phyloP scores from a whole-genome alignment of 2,888 invertebrate species.

The Prenolepis imparis region DNA sequence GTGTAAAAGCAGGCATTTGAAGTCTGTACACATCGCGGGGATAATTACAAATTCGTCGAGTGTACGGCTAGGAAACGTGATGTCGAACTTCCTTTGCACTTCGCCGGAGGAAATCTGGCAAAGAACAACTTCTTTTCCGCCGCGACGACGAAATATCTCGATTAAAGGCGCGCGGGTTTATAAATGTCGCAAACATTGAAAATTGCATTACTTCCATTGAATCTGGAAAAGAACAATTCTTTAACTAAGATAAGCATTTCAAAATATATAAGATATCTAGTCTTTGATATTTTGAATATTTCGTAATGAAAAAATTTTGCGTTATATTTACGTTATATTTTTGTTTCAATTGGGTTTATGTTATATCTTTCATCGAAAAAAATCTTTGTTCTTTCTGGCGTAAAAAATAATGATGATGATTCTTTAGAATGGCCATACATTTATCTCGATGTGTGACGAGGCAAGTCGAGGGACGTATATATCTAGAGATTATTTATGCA shows the following conservation, averaged over 20 bases:
- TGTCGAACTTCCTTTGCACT: conserved; percentile 31
- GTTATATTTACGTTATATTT: no score
- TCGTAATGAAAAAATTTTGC: not conserved
- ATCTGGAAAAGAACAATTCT: not conserved
- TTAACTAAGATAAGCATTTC: not conserved
- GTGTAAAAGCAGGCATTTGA: conserved; percentile 50
- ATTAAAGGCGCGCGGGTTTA: not conserved
- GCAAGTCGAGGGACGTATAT: not conserved
- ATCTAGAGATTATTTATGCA: not conserved
- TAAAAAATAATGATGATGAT: conserved; percentile 33
- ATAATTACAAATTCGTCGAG: conserved; percentile 66
- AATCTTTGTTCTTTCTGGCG: not conserved
- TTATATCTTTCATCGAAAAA: conserved; percentile 6
- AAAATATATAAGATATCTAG: not conserved
- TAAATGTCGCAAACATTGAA: not conserved
- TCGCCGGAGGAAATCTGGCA: conserved; percentile 33
- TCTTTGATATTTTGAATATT: conserved; percentile 1
- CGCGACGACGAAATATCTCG: not conserved
- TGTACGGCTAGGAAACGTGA: conserved; percentile 43
- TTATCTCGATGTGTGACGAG: not conserved
- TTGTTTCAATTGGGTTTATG: no score
- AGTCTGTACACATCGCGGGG: conserved; percentile 46
- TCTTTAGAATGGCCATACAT: not conserved
- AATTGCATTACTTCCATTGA: not conserved
- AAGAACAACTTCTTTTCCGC: not conserved